Evolutionary conservation across 2,888 invertebrate species (phyloP).

Genomic region (Chironomus tentans): DNA sequence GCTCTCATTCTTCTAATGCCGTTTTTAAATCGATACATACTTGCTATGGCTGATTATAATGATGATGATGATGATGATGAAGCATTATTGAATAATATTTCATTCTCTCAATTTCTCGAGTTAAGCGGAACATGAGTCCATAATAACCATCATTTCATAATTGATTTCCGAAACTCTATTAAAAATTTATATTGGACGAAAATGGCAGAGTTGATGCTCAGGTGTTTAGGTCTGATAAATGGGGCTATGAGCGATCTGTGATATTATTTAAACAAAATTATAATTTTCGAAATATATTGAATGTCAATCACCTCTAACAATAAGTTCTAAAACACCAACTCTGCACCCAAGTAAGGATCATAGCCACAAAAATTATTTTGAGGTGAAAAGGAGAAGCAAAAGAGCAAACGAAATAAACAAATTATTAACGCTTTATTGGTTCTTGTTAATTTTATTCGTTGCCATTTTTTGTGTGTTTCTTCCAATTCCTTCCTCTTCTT

Average conservation of each 20-base stretch:
- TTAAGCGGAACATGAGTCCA: background rate
- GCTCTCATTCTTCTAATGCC: no score
- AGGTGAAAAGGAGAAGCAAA: background rate
- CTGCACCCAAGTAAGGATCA: background rate
- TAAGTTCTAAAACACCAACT: background rate
- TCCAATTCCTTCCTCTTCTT: no score
- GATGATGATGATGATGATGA: no score
- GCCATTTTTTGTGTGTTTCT: background rate
- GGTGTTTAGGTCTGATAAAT: no score
- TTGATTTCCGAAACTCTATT: conserved; percentile 18
- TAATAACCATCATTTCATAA: conserved; percentile 12
- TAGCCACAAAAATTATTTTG: background rate
- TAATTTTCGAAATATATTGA: no score
- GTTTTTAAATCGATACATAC: no score
- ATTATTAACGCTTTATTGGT: conserved; percentile 13
- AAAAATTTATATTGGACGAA: background rate
- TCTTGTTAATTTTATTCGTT: background rate
- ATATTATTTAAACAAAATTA: no score
- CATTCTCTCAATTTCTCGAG: background rate
- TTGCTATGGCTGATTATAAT: no score
- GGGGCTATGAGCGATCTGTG: no score
- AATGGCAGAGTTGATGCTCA: no score
- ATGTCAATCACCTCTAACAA: no score
- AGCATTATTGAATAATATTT: no score
- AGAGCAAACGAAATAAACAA: conserved; percentile 5